phyloP scores from a whole-genome alignment of 2,888 invertebrate genomes.

The Phaedon cochleariae region DNA sequence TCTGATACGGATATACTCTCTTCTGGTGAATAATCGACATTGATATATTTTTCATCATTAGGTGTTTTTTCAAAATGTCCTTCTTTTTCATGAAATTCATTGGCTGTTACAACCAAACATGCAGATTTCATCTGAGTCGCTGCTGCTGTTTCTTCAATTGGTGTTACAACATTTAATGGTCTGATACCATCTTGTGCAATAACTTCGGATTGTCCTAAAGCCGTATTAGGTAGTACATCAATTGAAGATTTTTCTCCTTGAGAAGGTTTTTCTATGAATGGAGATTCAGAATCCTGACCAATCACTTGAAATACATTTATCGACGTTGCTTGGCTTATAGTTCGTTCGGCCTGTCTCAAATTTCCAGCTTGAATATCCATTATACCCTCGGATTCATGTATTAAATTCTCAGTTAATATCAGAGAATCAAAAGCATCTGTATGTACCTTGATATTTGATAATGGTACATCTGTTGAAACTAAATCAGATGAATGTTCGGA shows the following conservation, averaged over 20 bases:
- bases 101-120: conserved; percentile 63
- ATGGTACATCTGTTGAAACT: conserved; percentile 25
- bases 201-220: conserved; percentile 52
- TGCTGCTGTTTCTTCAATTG: conserved; percentile 39
- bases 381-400: conserved; percentile 63
- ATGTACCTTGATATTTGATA: conserved; percentile 53
- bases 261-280: conserved; percentile 31
- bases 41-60: conserved; percentile 58
- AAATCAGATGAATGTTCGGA: neutral
- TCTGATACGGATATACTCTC: conserved; percentile 58
- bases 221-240: conserved; percentile 48
- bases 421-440: conserved; percentile 62
- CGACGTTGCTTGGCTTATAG: conserved; percentile 61
- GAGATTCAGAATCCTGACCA: conserved; percentile 51
- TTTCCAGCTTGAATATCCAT: conserved; percentile 51
- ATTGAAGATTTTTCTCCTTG: conserved; percentile 37
- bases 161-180: conserved; percentile 55
- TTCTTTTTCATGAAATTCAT: conserved; percentile 63
- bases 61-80: conserved; percentile 53
- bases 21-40: conserved; percentile 60
- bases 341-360: conserved; percentile 57
- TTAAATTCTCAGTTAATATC: conserved; percentile 58
- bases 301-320: conserved; percentile 55
- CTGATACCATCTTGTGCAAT: conserved; percentile 61
- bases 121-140: conserved; percentile 59